Evolutionary conservation across 2,797 vertebrate species (phyloP).

Genomic region (Sebastes paucispinis): DNA sequence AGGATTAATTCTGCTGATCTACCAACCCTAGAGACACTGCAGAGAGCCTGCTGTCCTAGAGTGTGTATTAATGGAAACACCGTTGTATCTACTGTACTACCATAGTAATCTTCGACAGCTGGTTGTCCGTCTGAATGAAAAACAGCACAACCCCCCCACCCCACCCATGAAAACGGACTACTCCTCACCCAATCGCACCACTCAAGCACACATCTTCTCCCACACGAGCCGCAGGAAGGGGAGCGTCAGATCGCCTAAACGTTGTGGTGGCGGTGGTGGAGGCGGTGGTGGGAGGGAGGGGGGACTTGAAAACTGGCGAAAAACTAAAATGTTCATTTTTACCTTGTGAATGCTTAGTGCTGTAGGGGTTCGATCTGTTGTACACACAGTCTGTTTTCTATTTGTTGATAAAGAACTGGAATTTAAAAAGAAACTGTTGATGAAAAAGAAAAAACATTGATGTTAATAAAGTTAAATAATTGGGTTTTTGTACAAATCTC

Average conservation of each 20-base stretch:
- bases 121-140: conserved; percentile 64
- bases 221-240: conserved; percentile 41
- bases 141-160: conserved; percentile 67
- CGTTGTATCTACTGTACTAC: conserved; percentile 90
- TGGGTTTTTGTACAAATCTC: conserved; percentile 92
- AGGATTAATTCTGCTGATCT: conserved; percentile 77
- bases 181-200: conserved; percentile 44
- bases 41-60: conserved; percentile 84
- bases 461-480: conserved; percentile 99
- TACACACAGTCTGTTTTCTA: conserved; percentile 99
- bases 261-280: neutral
- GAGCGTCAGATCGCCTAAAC: conserved; percentile 34
- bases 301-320: conserved; percentile 71
- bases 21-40: conserved; percentile 66
- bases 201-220: conserved; percentile 67
- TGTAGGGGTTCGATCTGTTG: conserved; percentile 97
- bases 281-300: conserved; percentile 26
- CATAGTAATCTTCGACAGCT: conserved; percentile 78
- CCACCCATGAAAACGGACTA: conserved; percentile 72
- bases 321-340: conserved; percentile 88
- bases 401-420: conserved; percentile 94
- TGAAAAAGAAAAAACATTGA: conserved; percentile 86
- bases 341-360: conserved; percentile 99
- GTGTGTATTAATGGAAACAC: conserved; percentile 87
- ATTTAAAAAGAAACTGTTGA: conserved; percentile 84